These are phyloP conservation scores for Drosophila hamatofila DNA, from an alignment of 2,888 invertebrate genomes.

Conservation along the genomic window DNA sequence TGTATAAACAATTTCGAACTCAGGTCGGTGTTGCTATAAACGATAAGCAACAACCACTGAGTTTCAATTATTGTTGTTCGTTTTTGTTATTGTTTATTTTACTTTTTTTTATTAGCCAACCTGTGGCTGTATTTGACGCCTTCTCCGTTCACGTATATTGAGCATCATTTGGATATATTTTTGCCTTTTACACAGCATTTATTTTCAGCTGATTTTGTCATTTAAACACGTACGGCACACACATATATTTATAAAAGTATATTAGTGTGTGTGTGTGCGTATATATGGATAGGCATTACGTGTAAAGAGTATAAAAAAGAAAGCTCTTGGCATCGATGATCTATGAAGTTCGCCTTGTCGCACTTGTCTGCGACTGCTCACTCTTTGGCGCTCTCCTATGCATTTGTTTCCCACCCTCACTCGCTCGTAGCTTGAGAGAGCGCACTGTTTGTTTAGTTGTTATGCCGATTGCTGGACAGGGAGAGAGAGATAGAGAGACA, in stretches of 20 bases:
- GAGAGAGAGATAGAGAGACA: not conserved
- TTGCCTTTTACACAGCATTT: slow-evolving; percentile 47
- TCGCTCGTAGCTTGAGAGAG: not conserved
- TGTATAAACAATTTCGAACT: slow-evolving; percentile 1
- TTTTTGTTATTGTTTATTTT: slow-evolving; percentile 9
- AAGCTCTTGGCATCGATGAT: slow-evolving; percentile 30
- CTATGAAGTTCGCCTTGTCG: slow-evolving; percentile 25
- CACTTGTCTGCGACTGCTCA: slow-evolving; percentile 12
- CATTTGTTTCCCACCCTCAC: not conserved
- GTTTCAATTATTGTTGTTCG: not conserved
- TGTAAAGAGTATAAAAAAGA: slow-evolving; percentile 20
- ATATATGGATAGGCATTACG: slow-evolving; percentile 31
- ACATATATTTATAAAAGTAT: not conserved
- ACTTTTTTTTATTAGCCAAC: slow-evolving; percentile 10
- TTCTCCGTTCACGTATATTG: slow-evolving; percentile 17
- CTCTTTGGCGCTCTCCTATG: not conserved
- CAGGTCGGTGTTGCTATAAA: not conserved
- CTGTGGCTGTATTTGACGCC: slow-evolving; percentile 27
- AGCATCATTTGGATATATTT: slow-evolving; percentile 26
- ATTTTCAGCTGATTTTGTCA: slow-evolving; percentile 76
- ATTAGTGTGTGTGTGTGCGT: not conserved
- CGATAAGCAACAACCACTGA: slow-evolving; percentile 3
- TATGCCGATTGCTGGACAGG: slow-evolving; percentile 4
- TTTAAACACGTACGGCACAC: slow-evolving; percentile 22
- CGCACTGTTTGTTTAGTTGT: slow-evolving; percentile 2